Evolutionary conservation across 2,113 vertebrate species (phyloP).

Genomic region (Saiga tatarica): DNA sequence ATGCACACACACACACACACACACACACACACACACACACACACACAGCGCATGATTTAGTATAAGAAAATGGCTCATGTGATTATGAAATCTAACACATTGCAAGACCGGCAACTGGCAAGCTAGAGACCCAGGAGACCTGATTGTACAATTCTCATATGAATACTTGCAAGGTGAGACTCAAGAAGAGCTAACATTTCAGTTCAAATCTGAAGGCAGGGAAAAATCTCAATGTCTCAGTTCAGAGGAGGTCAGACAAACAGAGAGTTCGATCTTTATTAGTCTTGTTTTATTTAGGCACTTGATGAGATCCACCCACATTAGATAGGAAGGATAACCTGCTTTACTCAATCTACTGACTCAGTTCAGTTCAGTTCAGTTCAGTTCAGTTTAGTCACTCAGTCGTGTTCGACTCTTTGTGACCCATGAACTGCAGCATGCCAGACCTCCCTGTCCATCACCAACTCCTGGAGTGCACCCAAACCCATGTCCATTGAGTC

Average conservation of each 20-base stretch:
- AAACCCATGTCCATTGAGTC: too few species aligned
- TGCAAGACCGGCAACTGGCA: neutral
- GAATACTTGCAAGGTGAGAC: neutral
- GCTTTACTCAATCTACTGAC: neutral
- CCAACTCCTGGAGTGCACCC: too few species aligned
- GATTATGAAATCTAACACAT: neutral
- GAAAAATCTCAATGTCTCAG: neutral
- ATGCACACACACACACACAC: neutral
- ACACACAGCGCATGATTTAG: accelerated
- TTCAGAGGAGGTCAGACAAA: neutral
- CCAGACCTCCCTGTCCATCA: too few species aligned
- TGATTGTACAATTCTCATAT: neutral
- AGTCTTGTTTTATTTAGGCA: neutral
- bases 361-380: neutral
- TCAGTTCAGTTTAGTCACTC: too few species aligned
- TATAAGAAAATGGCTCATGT: neutral
- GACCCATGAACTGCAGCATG: too few species aligned
- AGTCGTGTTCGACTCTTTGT: too few species aligned
- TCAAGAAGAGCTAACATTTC: neutral
- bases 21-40: too few species aligned
- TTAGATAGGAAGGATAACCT: neutral
- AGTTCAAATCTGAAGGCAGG: neutral
- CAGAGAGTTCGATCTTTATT: neutral
- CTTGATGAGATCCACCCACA: neutral
- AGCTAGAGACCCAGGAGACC: neutral